phyloP scores from a whole-genome alignment of 2,888 invertebrate species.

The Lithophane ornitopus region DNA sequence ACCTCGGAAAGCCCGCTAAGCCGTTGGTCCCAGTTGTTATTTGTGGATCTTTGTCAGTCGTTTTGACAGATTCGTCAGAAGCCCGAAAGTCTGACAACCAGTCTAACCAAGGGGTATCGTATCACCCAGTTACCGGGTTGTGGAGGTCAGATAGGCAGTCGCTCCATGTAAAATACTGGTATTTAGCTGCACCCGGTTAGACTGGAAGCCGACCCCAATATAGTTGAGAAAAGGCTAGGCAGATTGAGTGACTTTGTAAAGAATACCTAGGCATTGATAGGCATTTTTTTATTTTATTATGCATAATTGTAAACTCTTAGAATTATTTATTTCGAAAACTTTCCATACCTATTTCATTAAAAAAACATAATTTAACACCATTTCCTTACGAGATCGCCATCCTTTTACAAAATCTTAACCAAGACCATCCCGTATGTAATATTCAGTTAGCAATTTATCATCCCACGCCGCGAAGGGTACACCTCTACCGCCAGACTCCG shows the following conservation, averaged over 20 bases:
- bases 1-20: too few species aligned
- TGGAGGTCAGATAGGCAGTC: too few species aligned
- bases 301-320: neutral
- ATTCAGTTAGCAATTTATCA: neutral
- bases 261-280: neutral
- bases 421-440: neutral
- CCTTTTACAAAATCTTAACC: neutral
- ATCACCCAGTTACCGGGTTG: too few species aligned
- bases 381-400: neutral
- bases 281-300: neutral
- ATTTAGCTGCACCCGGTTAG: too few species aligned
- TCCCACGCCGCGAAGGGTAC: neutral
- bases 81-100: too few species aligned
- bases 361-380: neutral
- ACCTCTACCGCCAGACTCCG: slow-evolving; percentile 43
- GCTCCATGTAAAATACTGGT: too few species aligned
- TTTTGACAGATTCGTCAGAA: too few species aligned
- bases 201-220: too few species aligned
- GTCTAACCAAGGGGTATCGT: too few species aligned
- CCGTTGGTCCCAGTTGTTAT: too few species aligned
- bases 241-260: neutral
- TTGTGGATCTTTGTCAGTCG: too few species aligned
- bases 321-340: neutral
- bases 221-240: too few species aligned
- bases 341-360: neutral